phyloP scores from a whole-genome alignment of 2,888 invertebrate genomes.

The Rapana venosa region DNA sequence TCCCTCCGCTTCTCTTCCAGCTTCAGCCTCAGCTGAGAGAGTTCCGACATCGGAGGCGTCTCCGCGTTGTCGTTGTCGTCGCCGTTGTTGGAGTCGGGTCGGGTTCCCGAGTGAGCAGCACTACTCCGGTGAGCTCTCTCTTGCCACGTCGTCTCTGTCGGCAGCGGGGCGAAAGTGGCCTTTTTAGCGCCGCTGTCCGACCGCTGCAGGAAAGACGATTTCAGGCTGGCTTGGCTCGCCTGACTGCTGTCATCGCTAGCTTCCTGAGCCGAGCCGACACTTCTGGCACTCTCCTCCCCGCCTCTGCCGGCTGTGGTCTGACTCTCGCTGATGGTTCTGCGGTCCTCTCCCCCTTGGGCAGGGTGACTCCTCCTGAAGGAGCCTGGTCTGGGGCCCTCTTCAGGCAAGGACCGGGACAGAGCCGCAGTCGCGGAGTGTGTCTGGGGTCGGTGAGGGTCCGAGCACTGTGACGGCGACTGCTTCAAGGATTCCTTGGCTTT shows the following conservation, averaged over 20 bases:
- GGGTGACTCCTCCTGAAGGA: constrained; percentile 40
- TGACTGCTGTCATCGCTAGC: constrained; percentile 55
- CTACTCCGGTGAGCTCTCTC: constrained; percentile 41
- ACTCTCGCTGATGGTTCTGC: constrained; percentile 81
- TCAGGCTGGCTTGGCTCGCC: constrained; percentile 11
- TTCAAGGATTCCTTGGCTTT: constrained; percentile 62
- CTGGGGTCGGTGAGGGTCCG: not conserved
- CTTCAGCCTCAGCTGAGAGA: constrained; percentile 92
- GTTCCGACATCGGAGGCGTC: constrained; percentile 79
- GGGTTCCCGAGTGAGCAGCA: not conserved
- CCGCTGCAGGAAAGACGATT: constrained; percentile 54
- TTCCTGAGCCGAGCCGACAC: constrained; percentile 81
- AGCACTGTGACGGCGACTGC: not conserved
- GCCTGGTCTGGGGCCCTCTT: not conserved
- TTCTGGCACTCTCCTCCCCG: constrained; percentile 65
- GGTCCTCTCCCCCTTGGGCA: constrained; percentile 28
- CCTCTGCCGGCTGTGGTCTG: constrained; percentile 79
- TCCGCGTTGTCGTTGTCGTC: constrained; percentile 14
- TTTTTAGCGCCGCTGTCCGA: constrained; percentile 80
- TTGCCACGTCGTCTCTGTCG: constrained; percentile 85
- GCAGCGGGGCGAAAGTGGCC: constrained; percentile 86
- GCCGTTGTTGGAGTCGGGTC: not conserved
- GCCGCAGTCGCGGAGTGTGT: not conserved
- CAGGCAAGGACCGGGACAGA: not conserved
- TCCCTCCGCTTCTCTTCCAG: constrained; percentile 94